These are phyloP conservation scores for Triplophysa tibetana DNA, from an alignment of 2,113 vertebrate species.

Conservation along the genomic window DNA sequence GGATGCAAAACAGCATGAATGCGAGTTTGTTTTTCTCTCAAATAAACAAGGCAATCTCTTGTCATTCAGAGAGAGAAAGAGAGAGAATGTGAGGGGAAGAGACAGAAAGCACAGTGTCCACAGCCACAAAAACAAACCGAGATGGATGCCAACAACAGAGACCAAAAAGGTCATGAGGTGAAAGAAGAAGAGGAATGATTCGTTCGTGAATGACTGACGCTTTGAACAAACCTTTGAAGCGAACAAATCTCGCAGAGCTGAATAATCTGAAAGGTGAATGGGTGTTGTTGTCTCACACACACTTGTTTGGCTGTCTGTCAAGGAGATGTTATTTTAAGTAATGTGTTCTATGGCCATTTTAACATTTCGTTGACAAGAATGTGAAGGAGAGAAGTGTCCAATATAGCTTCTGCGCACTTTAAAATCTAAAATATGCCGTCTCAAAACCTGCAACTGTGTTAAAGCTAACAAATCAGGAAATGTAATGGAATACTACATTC, in stretches of 20 bases:
- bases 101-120: conserved; percentile 35
- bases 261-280: not conserved
- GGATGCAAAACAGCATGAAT: conserved; percentile 58
- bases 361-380: too few relatives aligned
- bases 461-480: too few relatives aligned
- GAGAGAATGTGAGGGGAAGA: conserved; percentile 45
- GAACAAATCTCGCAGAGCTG: not conserved
- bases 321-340: too few relatives aligned
- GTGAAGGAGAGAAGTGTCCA: too few relatives aligned
- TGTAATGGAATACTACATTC: too few relatives aligned
- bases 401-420: too few relatives aligned
- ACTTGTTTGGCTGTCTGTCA: too few relatives aligned
- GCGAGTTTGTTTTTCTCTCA: conserved; percentile 63
- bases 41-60: conserved; percentile 72
- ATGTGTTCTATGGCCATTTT: too few relatives aligned
- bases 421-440: too few relatives aligned
- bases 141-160: conserved; percentile 25
- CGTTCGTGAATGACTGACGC: not conserved
- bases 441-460: too few relatives aligned
- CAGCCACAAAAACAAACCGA: conserved; percentile 44
- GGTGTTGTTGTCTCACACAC: too few relatives aligned
- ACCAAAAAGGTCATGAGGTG: conserved; percentile 16
- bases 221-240: not conserved
- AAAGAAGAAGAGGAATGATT: not conserved
- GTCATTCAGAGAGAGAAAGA: conserved; percentile 59